Conservation (phyloP, 1,140 invertebrate species). For the Pseudomyrmex dendroicus region DNA sequence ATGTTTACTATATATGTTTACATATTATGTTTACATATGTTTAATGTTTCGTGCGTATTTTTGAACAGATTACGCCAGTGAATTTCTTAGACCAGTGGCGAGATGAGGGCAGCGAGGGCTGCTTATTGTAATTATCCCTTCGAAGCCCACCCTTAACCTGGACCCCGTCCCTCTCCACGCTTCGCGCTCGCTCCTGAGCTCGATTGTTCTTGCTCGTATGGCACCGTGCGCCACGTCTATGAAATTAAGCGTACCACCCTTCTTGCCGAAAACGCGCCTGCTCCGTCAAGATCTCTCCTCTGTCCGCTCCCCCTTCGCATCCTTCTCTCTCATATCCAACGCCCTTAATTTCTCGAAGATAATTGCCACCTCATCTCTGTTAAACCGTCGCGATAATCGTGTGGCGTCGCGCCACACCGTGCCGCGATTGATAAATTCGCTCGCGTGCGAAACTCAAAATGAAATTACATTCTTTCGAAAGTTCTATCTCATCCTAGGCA, state of each 20-base stretch:
- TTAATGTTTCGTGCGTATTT: slow-evolving; percentile 8
- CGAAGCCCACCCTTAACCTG: slow-evolving; percentile 68
- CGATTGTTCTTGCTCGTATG: slow-evolving; percentile 75
- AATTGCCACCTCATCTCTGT: slow-evolving; percentile 70
- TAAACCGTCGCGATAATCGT: slow-evolving; percentile 60
- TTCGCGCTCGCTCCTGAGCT: slow-evolving; percentile 73
- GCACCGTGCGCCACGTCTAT: slow-evolving; percentile 72
- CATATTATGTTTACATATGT: not conserved
- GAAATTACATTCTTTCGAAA: slow-evolving; percentile 75
- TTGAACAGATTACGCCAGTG: slow-evolving; percentile 66
- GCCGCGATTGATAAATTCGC: slow-evolving; percentile 64
- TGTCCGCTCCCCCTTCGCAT: not conserved
- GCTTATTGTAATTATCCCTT: slow-evolving; percentile 77
- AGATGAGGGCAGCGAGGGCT: slow-evolving; percentile 70
- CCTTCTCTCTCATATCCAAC: slow-evolving; percentile 54
- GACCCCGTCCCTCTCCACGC: slow-evolving; percentile 13
- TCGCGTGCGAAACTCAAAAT: slow-evolving; percentile 54
- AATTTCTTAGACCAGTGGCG: slow-evolving; percentile 72
- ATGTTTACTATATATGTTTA: too few relatives aligned
- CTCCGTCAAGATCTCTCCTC: slow-evolving; percentile 68
- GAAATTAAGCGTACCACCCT: slow-evolving; percentile 76
- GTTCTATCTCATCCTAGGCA: slow-evolving; percentile 70
- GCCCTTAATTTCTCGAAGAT: slow-evolving; percentile 74
- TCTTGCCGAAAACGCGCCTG: slow-evolving; percentile 72
- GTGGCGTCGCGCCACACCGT: slow-evolving; percentile 40